These are phyloP conservation scores for Griposia aprilina DNA, from an alignment of 2,888 invertebrate genomes.

Conservation along the genomic window DNA sequence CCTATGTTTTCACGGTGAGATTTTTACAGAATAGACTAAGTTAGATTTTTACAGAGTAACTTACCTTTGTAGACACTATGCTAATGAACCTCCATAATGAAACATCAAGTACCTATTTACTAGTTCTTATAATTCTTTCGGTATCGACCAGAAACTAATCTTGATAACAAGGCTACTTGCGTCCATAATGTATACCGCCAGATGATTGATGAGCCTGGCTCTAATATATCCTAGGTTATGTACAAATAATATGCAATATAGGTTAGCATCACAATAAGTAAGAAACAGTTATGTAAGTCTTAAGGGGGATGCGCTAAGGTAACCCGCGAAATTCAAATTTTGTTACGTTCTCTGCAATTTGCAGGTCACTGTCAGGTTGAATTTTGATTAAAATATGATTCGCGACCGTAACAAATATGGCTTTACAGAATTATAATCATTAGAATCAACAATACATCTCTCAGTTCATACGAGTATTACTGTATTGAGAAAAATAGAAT, in stretches of 20 bases:
- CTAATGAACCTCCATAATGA: background rate
- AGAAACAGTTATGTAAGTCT: background rate
- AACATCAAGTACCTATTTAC: background rate
- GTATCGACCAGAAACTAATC: constrained; percentile 13
- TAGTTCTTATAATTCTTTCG: constrained; percentile 13
- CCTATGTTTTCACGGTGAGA: background rate
- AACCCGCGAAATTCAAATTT: too few species aligned
- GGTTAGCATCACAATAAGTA: background rate
- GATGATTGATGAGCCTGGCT: constrained; percentile 35
- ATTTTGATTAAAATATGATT: too few species aligned
- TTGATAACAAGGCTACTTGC: constrained; percentile 12
- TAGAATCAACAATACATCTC: too few species aligned
- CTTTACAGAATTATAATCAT: too few species aligned
- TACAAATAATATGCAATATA: constrained; percentile 6
- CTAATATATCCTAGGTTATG: constrained; percentile 6
- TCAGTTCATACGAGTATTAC: too few species aligned
- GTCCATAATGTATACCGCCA: constrained; percentile 8
- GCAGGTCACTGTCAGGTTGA: too few species aligned
- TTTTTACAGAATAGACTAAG: background rate
- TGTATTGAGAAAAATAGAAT: too few species aligned
- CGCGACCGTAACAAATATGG: too few species aligned
- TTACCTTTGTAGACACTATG: background rate
- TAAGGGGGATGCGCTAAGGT: too few species aligned
- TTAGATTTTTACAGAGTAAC: background rate
- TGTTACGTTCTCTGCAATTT: too few species aligned